phyloP scores from a whole-genome alignment of 1,140 invertebrate species.

The Scylla paramamosain region DNA sequence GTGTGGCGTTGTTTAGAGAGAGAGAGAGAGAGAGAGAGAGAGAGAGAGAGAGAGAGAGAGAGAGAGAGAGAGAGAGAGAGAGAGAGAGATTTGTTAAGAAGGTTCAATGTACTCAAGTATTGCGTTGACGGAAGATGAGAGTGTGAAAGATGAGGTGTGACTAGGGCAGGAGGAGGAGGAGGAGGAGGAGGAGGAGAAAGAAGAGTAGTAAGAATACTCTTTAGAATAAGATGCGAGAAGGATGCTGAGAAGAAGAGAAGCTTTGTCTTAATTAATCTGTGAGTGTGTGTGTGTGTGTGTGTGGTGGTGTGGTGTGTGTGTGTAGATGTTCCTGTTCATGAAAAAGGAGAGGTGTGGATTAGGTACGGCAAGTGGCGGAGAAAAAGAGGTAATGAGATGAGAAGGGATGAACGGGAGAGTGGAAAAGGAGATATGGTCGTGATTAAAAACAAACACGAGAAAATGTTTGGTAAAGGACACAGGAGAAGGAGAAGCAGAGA shows the following conservation, averaged over 20 bases:
- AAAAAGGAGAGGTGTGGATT: too few species aligned
- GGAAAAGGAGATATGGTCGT: background rate
- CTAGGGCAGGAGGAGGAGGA: too few species aligned
- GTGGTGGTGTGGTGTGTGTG: background rate
- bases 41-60: conserved; percentile 52
- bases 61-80: conserved; percentile 48
- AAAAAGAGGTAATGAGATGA: background rate
- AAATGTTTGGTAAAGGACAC: background rate
- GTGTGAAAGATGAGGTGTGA: background rate
- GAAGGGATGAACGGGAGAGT: background rate
- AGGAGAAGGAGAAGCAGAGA: background rate
- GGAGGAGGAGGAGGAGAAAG: background rate
- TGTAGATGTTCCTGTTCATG: background rate
- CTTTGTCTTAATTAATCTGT: background rate
- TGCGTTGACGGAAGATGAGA: background rate
- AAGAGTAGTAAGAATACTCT: background rate
- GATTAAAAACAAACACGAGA: background rate
- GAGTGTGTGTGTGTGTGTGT: conserved; percentile 39
- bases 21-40: conserved; percentile 9
- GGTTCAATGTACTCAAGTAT: background rate
- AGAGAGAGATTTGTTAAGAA: conserved; percentile 2
- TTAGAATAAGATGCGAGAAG: background rate
- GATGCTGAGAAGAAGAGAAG: too few species aligned
- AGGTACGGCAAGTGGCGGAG: too few species aligned
- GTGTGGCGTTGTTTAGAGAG: too few species aligned